Evolutionary conservation across 2,888 invertebrate species (phyloP), one percentile per base, ranked within the genome.

Genomic region (Acanthosepion pharaonis): DNA sequence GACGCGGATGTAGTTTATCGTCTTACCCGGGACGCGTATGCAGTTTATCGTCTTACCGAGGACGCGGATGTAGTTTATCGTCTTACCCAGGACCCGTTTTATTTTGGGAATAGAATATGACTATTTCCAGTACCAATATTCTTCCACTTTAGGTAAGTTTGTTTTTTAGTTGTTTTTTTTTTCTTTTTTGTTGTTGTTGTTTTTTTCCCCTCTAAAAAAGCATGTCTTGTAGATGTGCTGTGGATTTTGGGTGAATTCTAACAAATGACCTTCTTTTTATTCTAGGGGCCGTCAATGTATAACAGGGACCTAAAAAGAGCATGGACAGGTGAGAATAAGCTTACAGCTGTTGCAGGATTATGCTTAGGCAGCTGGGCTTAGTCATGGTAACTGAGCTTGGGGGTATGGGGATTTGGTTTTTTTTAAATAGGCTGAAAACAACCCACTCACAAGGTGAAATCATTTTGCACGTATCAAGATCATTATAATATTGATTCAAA

Each of bases 251-350:
- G 78, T 78, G 78, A 33, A 18, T 78, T 15, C 78, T 78, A 78
- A 78, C 78, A 33, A n/a, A n/a, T 78, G 78, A 78, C 78, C n/a
- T 91, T 92, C 33, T 51, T 92, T 51, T 92, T 92, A 92, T 92
- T 92, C 51, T 92, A 92, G 92, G 49, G 92, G 92, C 93, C 93
- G 28, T 93, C 93, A 93, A 53, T 93, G 93, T 93, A 93, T 93
- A 93, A 93, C 28, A 49, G 93, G 49, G 93, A 93, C 93, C 93
- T n/a, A n/a, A 53, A n/a, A 93, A 93, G 53, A 93, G 93, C 53
- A 53, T 93, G 49, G 93, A 93, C 93, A 93, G 93, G 93, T 93
- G 93, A 93, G 93, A 49, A 51, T 78, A 33, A 78, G 78, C 78
- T n/a, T n/a, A 78, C 78, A 78, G n/a, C n/a, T 78, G 78, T 78